A percentile compares a stretch with the other conserved stretches of the same genome.
Evolutionary conservation across 2,888 invertebrate genomes (phyloP).

Genomic region (Leptopilina myrica): DNA sequence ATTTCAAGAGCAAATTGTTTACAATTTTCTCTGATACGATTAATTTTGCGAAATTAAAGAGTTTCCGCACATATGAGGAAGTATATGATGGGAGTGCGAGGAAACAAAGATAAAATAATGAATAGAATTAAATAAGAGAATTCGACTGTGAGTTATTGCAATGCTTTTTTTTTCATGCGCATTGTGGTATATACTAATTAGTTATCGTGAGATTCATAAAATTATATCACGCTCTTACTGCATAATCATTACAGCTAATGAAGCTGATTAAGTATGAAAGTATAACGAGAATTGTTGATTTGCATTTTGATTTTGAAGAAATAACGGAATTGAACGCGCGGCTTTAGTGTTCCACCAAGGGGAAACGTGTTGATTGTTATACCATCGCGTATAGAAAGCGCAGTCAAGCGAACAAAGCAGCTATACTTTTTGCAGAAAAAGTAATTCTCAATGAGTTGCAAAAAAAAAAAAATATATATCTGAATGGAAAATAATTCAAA

Average conservation of each 20-base stretch:
- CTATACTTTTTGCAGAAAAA: not conserved
- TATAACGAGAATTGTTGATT: conserved; percentile 17
- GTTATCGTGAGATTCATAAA: conserved; percentile 20
- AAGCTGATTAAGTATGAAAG: conserved; percentile 22
- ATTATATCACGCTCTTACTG: conserved; percentile 17
- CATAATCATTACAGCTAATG: conserved; percentile 34
- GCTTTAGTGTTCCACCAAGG: conserved; percentile 1
- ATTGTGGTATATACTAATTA: conserved; percentile 31
- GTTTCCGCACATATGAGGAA: no score
- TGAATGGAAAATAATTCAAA: conserved; percentile 6
- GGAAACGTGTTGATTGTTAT: conserved; percentile 16
- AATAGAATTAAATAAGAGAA: not conserved
- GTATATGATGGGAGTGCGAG: no score
- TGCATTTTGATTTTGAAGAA: conserved; percentile 35
- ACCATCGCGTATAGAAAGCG: not conserved
- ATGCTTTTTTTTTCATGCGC: not conserved
- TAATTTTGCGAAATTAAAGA: not conserved
- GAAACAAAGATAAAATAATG: not conserved
- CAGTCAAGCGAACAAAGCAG: not conserved
- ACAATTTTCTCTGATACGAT: no score
- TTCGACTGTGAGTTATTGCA: conserved; percentile 12
- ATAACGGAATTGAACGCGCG: conserved; percentile 11
- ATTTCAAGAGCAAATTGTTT: no score
- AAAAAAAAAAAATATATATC: not conserved
- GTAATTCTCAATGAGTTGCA: conserved; percentile 22